These are phyloP conservation scores for Anguilla rostrata DNA, from an alignment of 2,113 vertebrate genomes.

Conservation along the genomic window DNA sequence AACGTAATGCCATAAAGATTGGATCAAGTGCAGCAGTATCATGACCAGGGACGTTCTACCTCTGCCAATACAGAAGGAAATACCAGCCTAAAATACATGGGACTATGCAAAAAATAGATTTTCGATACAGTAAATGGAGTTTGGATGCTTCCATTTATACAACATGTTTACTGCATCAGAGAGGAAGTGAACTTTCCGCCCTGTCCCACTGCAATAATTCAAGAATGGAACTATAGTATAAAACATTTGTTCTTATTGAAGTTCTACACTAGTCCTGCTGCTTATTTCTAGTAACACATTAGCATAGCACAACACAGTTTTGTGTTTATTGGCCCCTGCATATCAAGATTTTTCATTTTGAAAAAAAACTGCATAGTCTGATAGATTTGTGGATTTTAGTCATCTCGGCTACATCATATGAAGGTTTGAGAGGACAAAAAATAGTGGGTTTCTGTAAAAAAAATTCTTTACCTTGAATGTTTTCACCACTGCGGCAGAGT, in stretches of 20 bases:
- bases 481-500: neutral
- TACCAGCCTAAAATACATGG: neutral
- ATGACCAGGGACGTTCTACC: neutral
- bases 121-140: neutral
- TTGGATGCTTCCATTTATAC: neutral
- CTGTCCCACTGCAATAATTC: neutral
- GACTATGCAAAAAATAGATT: neutral
- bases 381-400: no score
- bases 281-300: neutral
- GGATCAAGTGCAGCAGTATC: neutral
- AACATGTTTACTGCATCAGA: neutral
- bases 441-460: neutral
- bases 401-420: no score
- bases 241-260: neutral
- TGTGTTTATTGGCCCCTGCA: no score
- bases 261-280: neutral
- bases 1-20: slow-evolving; percentile 2
- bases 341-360: no score
- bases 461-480: neutral
- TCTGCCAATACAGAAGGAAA: neutral
- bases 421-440: neutral
- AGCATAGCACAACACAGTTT: no score
- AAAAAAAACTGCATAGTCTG: no score
- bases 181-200: neutral
- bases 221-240: neutral